Conservation (phyloP, 2,797 vertebrate genomes). For the Eutrigla gurnardus region DNA sequence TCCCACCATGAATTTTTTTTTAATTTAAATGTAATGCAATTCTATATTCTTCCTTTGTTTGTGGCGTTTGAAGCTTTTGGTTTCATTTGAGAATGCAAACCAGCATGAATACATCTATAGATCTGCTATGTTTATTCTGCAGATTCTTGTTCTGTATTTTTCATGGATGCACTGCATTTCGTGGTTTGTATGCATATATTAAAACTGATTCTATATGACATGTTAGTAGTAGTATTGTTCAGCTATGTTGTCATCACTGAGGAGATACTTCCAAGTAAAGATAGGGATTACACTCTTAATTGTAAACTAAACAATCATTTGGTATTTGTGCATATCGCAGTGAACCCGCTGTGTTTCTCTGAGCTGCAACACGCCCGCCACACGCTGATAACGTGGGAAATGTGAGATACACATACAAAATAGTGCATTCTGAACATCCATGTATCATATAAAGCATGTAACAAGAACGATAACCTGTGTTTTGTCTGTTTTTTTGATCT, state of each 20-base stretch:
- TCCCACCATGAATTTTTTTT: slow-evolving; percentile 19
- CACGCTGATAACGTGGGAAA: slow-evolving; percentile 41
- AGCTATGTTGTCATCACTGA: not conserved
- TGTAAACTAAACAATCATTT: slow-evolving; percentile 16
- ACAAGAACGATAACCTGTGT: slow-evolving; percentile 74
- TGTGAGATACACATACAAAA: slow-evolving; percentile 41
- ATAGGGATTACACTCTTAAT: not conserved
- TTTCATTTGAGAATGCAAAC: slow-evolving; percentile 30
- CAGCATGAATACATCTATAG: not conserved
- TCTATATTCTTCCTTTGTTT: slow-evolving; percentile 21
- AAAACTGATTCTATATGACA: not conserved
- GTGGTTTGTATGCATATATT: slow-evolving; percentile 5
- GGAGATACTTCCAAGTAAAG: not conserved
- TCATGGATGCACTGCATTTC: slow-evolving; percentile 16
- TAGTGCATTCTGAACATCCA: slow-evolving; percentile 50
- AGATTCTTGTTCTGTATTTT: slow-evolving; percentile 5
- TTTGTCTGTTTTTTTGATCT: slow-evolving; percentile 70
- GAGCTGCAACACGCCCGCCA: slow-evolving; percentile 27
- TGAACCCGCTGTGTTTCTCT: slow-evolving; percentile 26
- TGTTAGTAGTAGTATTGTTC: slow-evolving; percentile 5
- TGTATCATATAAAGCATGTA: slow-evolving; percentile 70
- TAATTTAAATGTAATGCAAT: slow-evolving; percentile 19
- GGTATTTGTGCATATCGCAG: slow-evolving; percentile 7
- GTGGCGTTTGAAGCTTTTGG: slow-evolving; percentile 8
- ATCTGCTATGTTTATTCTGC: slow-evolving; percentile 10